Conservation (phyloP, 2,113 vertebrate genomes). For the Leptobrachium ailaonicum region DNA sequence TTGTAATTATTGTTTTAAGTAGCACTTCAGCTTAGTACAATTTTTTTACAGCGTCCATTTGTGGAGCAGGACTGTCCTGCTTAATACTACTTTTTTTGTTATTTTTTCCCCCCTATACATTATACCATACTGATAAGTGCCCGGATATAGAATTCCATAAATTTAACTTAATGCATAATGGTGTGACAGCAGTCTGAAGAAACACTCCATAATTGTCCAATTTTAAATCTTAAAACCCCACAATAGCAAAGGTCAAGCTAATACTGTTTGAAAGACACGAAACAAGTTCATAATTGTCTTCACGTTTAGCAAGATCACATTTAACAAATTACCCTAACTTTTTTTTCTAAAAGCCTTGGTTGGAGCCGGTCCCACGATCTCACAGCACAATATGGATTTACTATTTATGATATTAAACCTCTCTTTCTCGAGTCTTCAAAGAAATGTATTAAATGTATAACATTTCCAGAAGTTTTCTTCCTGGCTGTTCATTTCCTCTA, state of each 20-base stretch:
- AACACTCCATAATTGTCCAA: not conserved
- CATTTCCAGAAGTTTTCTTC: conserved; percentile 18
- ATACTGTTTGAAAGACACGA: not conserved
- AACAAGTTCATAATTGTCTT: not conserved
- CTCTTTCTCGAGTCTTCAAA: not conserved
- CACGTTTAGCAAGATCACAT: conserved; percentile 1
- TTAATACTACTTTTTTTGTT: too few relatives aligned
- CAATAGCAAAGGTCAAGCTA: not conserved
- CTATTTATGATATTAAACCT: conserved; percentile 12
- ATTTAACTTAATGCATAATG: too few relatives aligned
- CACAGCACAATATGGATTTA: conserved; percentile 1
- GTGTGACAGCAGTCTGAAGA: not conserved
- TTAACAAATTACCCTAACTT: conserved; percentile 11
- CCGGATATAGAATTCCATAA: too few relatives aligned
- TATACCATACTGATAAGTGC: too few relatives aligned
- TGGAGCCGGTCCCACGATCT: conserved; percentile 1
- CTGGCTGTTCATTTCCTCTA: conserved; percentile 9
- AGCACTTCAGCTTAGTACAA: too few relatives aligned
- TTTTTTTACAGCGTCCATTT: too few relatives aligned
- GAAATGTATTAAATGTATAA: conserved; percentile 13
- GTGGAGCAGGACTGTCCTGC: too few relatives aligned
- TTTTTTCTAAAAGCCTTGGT: conserved; percentile 10
- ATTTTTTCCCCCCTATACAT: too few relatives aligned
- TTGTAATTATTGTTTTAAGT: too few relatives aligned
- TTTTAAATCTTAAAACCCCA: not conserved